phyloP scores from a whole-genome alignment of 1,140 invertebrate species.

The Paracyclopina nana region DNA sequence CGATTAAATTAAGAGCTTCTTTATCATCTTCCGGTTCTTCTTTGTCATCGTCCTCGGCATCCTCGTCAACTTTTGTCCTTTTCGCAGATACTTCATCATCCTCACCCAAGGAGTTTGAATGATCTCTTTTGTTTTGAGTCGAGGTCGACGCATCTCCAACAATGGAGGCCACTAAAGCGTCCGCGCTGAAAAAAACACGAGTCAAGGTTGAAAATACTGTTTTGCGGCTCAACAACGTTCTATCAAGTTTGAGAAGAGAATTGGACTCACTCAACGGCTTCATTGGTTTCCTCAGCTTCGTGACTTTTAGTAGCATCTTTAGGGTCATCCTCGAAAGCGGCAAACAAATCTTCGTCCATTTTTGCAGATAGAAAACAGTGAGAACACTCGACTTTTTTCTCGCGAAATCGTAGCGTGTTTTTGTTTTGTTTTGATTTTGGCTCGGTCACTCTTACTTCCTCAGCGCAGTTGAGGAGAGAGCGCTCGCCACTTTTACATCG shows the following conservation, averaged over 20 bases:
- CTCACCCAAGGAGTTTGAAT: not conserved
- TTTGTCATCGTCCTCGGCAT: not conserved
- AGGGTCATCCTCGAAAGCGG: not conserved
- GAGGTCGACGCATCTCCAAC: not conserved
- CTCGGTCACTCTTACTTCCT: too few species aligned
- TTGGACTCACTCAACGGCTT: not conserved
- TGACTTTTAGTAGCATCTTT: not conserved
- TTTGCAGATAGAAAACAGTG: too few species aligned
- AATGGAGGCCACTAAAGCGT: not conserved
- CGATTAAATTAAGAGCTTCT: constrained; percentile 18
- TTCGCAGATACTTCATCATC: not conserved
- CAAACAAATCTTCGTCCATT: constrained; percentile 5
- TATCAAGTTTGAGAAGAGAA: not conserved
- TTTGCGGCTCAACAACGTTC: not conserved
- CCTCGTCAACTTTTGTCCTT: not conserved
- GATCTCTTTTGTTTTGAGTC: too few species aligned
- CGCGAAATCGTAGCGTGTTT: too few species aligned
- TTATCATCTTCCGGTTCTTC: not conserved
- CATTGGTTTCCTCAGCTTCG: not conserved
- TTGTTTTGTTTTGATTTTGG: too few species aligned
- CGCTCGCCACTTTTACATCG: too few species aligned
- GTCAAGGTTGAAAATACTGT: not conserved
- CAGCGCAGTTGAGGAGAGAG: too few species aligned
- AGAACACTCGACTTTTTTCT: too few species aligned
- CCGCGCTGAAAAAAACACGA: not conserved